Base-by-base conservation (phyloP, 2,888 invertebrate species). In the Odontomyia ornata region DNA sequence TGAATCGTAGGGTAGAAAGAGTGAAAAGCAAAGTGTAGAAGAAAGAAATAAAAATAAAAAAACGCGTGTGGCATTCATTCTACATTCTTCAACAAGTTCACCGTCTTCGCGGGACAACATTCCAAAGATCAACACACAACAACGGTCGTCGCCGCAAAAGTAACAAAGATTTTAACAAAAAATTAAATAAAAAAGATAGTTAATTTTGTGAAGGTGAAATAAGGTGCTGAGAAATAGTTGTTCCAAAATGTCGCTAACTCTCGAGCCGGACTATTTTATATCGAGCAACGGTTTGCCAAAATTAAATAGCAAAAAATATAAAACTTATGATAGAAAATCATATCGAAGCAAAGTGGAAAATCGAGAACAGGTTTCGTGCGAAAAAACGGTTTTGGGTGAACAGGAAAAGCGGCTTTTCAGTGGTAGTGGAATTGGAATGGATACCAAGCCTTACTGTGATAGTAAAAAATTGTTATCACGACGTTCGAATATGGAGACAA, bases 241-340 rank as follows among this genome's bases (percentile, higher is more conserved):
- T 36, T 1, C 27, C 13, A 46, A 52, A 65, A 77, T 78, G 69
- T 76, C 79, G 71, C 77, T 80, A 21, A 82, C 81, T 62, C 84
- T 69, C 21, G 69, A 69, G 47, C 69, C 85, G 43, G 85, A 85
- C 81, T 85, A 85, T 77, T 81, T 81, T 79, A 85, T 85, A 76
- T 83, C 84, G 21, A 83, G 82, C 57, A 81, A 82, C 79, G 85
- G 85, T 47, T 83, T 82, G 57, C 85, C 85, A n/a, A 82, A 82
- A 79, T 71, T 79, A 28, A 77, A 79, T 75, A 52, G 57, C 23
- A 77, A 79, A 79, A 79, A 79, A 65, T 79, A 69, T 46, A 77
- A 76, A 76, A 62, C 5, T 27, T 69, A 47, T 69, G 69, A 69
- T 47, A 69, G 43, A 46, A 69, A 69, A 60, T 73, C 57, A 23